Evolutionary conservation across 2,888 invertebrate genomes (phyloP), one percentile per base, ranked within the genome.

Genomic region (Apeira syringaria): DNA sequence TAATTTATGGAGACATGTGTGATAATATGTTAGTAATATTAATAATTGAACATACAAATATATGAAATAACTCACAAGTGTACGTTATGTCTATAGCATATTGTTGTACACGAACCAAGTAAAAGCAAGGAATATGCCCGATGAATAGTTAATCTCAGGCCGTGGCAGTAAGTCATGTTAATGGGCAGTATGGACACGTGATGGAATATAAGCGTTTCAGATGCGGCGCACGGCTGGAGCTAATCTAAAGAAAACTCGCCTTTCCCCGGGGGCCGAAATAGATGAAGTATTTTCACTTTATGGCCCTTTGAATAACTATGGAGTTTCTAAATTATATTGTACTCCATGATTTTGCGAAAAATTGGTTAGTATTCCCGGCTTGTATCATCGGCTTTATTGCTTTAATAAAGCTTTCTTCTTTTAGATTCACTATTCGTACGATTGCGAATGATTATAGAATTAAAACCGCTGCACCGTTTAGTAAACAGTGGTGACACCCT

Each of bases 61-160:
- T n/a, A n/a, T n/a, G n/a, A n/a, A n/a, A n/a, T n/a, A n/a, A n/a
- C n/a, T n/a, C n/a, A n/a, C n/a, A n/a, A n/a, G n/a, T n/a, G n/a
- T n/a, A n/a, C n/a, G n/a, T n/a, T n/a, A n/a, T n/a, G n/a, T n/a
- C n/a, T n/a, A n/a, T n/a, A n/a, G n/a, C n/a, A n/a, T n/a, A n/a
- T n/a, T n/a, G n/a, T n/a, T n/a, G n/a, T n/a, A n/a, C 22, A 34
- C 25, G 31, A 35, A 30, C 39, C 42, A 41, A 41, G 38, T 44
- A 51, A n/a, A 44, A 39, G 45, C 36, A 41, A 34, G 33, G 39
- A 47, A 39, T 41, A 37, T 29, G 35, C 30, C 31, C 46, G 41
- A 47, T 48, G 50, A 53, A 55, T 55, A 53, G 52, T 53, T 55
- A 43, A 55, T 41, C 41, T 38, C n/a, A 26, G 43, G 41, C 38